Base-by-base conservation (phyloP, 2,888 invertebrate genomes). In the Agrotis puta region DNA sequence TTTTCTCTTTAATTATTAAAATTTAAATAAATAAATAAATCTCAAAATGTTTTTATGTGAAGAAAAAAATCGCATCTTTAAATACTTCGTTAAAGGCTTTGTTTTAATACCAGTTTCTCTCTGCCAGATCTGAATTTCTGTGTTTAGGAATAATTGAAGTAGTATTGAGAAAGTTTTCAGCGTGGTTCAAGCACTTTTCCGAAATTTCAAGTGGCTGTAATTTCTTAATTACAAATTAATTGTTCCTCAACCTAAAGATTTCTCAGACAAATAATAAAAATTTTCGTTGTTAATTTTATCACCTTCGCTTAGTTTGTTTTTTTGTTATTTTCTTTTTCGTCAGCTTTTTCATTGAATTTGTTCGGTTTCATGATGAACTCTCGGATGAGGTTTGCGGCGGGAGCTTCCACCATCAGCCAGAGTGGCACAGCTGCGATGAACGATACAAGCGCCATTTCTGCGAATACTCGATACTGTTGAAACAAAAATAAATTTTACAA, bases 401-500 rank as follows among this genome's bases (percentile, higher is more conserved):
- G 70, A 43, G 70, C 69, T 48, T 70, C 69, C 53, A 70, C 70
- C 24, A 70, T n/a, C 43, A 70, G 18, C 16, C 22, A 70, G 1
- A 70, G 27, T 14, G 69, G 69, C 20, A 70, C 0, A 20, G 70
- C 56, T 43, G 69, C 11, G 16, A 70, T 11, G 20, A 70, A 57
- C 14, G 69, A 56, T 9, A 1, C 43, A 20, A 69, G 2, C 2
- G 48, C 1, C 14, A 69, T 20, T 20, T 20, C 11, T 9, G 1
- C 1, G 24, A 48, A 18, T 3, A 56, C 48, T 56, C n/a, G 20
- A 3, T 0, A 1, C 68, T 69, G 69, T 53, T n/a, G 50, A 33
- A n/a, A 53, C 33, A 67, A n/a, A 24, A 3, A 24, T 2, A 6
- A n/a, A 45, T 14, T 16, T 45, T 13, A 4, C 45, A 11, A 16